Evolutionary conservation across 2,888 invertebrate species (phyloP).

Genomic region (Sphecodes monilicornis): DNA sequence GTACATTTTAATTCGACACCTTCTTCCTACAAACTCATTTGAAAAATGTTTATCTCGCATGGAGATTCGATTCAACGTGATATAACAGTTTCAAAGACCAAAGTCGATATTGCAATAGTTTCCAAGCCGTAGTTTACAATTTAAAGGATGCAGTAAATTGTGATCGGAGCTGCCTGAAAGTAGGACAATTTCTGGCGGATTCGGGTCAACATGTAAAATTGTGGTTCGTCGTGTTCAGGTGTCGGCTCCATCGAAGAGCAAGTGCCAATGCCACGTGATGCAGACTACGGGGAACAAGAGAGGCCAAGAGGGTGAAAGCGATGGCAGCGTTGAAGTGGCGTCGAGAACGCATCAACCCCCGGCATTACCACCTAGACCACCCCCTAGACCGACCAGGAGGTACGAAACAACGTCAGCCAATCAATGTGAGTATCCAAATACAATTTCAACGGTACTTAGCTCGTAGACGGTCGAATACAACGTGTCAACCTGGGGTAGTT

Average conservation of each 20-base stretch:
- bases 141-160: neutral
- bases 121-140: neutral
- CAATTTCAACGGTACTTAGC: neutral
- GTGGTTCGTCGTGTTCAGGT: slow-evolving; percentile 50
- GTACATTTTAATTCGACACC: too few species aligned
- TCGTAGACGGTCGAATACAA: neutral
- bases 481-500: neutral
- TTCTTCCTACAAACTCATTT: too few species aligned
- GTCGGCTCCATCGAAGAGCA: slow-evolving; percentile 70
- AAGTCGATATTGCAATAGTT: neutral
- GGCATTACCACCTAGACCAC: slow-evolving; percentile 82
- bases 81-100: neutral
- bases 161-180: neutral
- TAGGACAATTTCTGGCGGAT: neutral
- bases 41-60: too few species aligned
- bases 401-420: slow-evolving; percentile 78
- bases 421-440: slow-evolving; percentile 76
- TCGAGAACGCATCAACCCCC: slow-evolving; percentile 82
- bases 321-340: slow-evolving; percentile 76
- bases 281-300: slow-evolving; percentile 76
- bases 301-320: slow-evolving; percentile 75
- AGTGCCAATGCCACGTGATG: slow-evolving; percentile 82
- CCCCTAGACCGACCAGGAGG: slow-evolving; percentile 80
- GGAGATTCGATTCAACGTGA: too few species aligned
- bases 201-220: neutral